Evolutionary conservation across 2,113 vertebrate species (phyloP).

Genomic region (Neopipo cinnamomea): DNA sequence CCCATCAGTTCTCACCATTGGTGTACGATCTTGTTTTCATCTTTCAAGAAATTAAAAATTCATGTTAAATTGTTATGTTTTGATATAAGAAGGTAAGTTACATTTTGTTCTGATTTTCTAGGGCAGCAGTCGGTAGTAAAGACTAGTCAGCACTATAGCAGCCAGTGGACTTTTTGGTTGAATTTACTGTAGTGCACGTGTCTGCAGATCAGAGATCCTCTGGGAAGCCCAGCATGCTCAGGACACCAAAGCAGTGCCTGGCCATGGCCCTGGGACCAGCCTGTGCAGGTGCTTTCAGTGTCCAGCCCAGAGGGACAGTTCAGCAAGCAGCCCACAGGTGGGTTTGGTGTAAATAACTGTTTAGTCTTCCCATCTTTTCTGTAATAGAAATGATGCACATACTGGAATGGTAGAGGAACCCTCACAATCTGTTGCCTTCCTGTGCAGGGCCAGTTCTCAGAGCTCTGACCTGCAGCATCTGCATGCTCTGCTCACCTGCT

Average conservation of each 20-base stretch:
- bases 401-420: background rate
- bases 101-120: background rate
- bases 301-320: background rate
- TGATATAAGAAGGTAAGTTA: background rate
- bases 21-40: background rate
- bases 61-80: background rate
- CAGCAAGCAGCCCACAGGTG: background rate
- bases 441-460: background rate
- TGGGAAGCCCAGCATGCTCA: background rate
- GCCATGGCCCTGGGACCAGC: background rate
- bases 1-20: background rate
- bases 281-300: rapidly evolving
- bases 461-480: background rate
- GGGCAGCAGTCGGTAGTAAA: background rate
- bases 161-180: background rate
- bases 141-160: background rate
- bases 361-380: background rate
- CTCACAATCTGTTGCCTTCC: rapidly evolving
- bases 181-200: rapidly evolving
- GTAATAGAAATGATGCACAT: rapidly evolving
- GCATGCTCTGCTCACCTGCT: background rate
- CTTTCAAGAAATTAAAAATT: background rate
- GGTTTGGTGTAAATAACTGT: background rate
- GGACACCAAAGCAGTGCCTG: background rate
- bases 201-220: background rate